phyloP scores from a whole-genome alignment of 2,888 invertebrate genomes.

The Pristionchus exspectatus region DNA sequence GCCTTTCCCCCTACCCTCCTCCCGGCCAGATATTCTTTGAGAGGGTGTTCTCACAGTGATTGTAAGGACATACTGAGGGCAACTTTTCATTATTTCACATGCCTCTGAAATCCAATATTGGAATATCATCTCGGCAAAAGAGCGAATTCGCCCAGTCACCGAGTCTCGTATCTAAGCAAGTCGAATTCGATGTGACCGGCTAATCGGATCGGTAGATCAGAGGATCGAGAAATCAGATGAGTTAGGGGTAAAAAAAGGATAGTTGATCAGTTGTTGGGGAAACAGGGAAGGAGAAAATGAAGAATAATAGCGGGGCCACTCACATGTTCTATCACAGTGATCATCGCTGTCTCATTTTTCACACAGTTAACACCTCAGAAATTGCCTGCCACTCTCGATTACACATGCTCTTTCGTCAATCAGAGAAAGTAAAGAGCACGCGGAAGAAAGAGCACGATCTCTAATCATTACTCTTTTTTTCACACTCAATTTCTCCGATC shows the following conservation, averaged over 20 bases:
- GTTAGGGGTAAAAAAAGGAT: neutral
- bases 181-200: neutral
- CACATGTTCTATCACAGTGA: slow-evolving; percentile 31
- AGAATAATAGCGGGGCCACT: neutral
- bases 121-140: neutral
- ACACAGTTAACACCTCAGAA: neutral
- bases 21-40: neutral
- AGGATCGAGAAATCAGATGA: neutral
- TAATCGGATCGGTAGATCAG: slow-evolving; percentile 12
- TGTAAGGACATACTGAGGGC: slow-evolving; percentile 11
- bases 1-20: neutral
- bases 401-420: neutral
- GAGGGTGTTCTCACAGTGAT: neutral
- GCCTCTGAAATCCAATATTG: neutral
- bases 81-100: neutral
- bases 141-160: neutral
- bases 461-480: slow-evolving; percentile 10
- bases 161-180: neutral
- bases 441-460: neutral
- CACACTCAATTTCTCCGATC: neutral
- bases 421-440: neutral
- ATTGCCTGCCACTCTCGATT: neutral
- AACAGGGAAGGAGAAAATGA: neutral
- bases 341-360: slow-evolving; percentile 8
- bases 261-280: neutral